These are phyloP conservation scores for Coptodon rendalli DNA, from an alignment of 2,113 vertebrate species.

Conservation along the genomic window DNA sequence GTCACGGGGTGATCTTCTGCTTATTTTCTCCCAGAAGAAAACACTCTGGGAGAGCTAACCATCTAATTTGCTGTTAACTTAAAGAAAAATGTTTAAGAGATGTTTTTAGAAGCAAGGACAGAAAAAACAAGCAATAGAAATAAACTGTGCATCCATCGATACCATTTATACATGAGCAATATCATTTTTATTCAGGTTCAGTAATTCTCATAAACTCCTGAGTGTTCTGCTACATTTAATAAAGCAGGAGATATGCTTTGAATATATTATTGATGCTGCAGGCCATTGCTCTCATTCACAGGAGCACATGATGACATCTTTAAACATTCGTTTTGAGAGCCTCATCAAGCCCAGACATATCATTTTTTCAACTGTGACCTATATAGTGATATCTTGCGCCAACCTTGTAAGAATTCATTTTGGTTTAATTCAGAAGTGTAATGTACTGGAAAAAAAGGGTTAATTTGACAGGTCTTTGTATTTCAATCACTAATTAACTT, in stretches of 20 bases:
- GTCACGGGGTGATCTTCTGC: slow-evolving; percentile 50
- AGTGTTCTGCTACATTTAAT: slow-evolving; percentile 15
- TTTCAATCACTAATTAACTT: slow-evolving; percentile 65
- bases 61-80: slow-evolving; percentile 27
- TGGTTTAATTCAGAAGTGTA: slow-evolving; percentile 55
- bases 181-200: not conserved
- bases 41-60: slow-evolving; percentile 27
- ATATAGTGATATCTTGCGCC: slow-evolving; percentile 3
- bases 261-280: not conserved
- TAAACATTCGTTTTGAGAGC: not conserved
- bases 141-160: not conserved
- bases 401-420: slow-evolving; percentile 46
- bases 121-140: not conserved
- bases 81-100: not conserved
- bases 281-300: not conserved
- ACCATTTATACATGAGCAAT: not conserved
- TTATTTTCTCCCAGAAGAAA: slow-evolving; percentile 53
- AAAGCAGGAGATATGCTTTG: not conserved
- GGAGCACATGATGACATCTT: not conserved
- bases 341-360: slow-evolving; percentile 31
- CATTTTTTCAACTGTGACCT: slow-evolving; percentile 28
- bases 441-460: slow-evolving; percentile 68
- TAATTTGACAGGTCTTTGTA: slow-evolving; percentile 66
- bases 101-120: not conserved
- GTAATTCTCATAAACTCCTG: not conserved